Percentiles rank a stretch among this genome's conserved stretches.
Conservation (phyloP, 2,888 invertebrate species). For the Campoplex nolae region DNA sequence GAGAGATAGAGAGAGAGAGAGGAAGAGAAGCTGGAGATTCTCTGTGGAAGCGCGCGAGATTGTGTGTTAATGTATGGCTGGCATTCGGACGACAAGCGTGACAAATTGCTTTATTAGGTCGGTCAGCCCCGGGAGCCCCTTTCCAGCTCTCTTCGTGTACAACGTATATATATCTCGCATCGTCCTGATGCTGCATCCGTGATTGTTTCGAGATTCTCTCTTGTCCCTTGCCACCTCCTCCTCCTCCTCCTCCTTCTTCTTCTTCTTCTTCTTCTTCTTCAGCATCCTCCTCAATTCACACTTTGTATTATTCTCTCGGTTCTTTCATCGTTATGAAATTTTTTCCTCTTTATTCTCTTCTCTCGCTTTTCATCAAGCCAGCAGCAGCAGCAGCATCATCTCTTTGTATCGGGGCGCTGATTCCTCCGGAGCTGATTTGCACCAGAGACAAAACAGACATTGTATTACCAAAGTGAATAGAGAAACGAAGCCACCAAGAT, state of each 20-base stretch:
- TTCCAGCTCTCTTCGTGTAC: slow-evolving; percentile 72
- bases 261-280: slow-evolving; percentile 33
- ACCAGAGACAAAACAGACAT: slow-evolving; percentile 53
- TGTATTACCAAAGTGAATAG: slow-evolving; percentile 50
- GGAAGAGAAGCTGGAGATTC: slow-evolving; percentile 32
- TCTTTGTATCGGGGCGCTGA: slow-evolving; percentile 38
- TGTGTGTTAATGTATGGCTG: slow-evolving; percentile 84
- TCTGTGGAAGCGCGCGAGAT: slow-evolving; percentile 76
- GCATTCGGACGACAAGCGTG: slow-evolving; percentile 84
- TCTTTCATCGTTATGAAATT: slow-evolving; percentile 42
- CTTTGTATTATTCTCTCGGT: slow-evolving; percentile 36
- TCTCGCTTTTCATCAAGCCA: slow-evolving; percentile 36
- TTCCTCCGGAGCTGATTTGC: slow-evolving; percentile 25
- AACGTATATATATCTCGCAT: slow-evolving; percentile 68
- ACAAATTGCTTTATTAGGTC: slow-evolving; percentile 84
- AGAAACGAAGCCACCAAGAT: slow-evolving; percentile 15
- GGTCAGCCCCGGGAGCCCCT: slow-evolving; percentile 83
- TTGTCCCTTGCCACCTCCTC: slow-evolving; percentile 24
- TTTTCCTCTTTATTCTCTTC: slow-evolving; percentile 25
- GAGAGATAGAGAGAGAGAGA: slow-evolving; percentile 22
- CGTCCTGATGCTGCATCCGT: slow-evolving; percentile 77
- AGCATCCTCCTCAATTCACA: slow-evolving; percentile 67
- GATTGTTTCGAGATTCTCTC: slow-evolving; percentile 73
- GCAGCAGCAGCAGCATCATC: slow-evolving; percentile 35
- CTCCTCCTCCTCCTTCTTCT: slow-evolving; percentile 34